Percentiles rank a stretch among this genome's conserved stretches.
Evolutionary conservation across 1,140 invertebrate genomes (phyloP).

Genomic region (Scaptomyza pallida): DNA sequence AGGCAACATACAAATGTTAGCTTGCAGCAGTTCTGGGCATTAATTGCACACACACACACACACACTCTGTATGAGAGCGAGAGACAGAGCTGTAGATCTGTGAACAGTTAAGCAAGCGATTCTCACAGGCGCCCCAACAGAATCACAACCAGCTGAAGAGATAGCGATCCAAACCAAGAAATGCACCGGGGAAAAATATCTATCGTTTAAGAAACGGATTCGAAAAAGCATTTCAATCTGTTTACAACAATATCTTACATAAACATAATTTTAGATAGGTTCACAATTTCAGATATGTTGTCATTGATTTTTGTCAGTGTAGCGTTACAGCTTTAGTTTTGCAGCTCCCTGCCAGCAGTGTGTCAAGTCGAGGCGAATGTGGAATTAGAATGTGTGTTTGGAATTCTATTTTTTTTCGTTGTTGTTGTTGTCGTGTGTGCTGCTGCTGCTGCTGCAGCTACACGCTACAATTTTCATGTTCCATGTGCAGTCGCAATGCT

Average conservation of each 20-base stretch:
- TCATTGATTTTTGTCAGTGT: background rate
- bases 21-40: constrained; percentile 50
- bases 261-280: too few relatives aligned
- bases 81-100: constrained; percentile 37
- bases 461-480: constrained; percentile 80
- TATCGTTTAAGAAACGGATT: too few relatives aligned
- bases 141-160: constrained; percentile 41
- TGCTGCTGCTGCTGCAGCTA: constrained; percentile 39
- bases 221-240: too few relatives aligned
- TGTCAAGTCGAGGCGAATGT: constrained; percentile 71
- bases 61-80: constrained; percentile 11
- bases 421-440: background rate
- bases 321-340: constrained; percentile 1
- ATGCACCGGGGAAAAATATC: too few relatives aligned
- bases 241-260: too few relatives aligned
- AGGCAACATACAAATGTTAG: constrained; percentile 32
- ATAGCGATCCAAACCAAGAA: constrained; percentile 41
- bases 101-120: constrained; percentile 57
- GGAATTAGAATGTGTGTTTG: constrained; percentile 82
- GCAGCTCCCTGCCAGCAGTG: constrained; percentile 46
- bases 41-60: constrained; percentile 60
- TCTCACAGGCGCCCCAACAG: constrained; percentile 55
- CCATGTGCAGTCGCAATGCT: constrained; percentile 53
- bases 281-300: too few relatives aligned
- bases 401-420: constrained; percentile 54